Evolutionary conservation across 2,113 vertebrate genomes (phyloP).

Genomic region (Cacatua alba): DNA sequence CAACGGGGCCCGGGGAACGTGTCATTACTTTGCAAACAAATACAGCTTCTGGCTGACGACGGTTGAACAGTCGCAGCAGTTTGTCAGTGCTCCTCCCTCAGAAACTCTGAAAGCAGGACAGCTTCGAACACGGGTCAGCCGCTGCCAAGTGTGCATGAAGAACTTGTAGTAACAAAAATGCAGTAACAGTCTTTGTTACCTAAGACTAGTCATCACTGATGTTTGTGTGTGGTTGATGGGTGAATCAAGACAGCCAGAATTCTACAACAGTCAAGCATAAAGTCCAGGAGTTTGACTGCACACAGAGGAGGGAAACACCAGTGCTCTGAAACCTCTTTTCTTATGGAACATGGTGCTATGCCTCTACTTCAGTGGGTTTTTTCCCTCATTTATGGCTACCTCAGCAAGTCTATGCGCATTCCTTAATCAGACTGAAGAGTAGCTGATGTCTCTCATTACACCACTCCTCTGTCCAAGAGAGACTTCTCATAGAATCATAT

Average conservation of each 20-base stretch:
- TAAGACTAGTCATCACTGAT: neutral
- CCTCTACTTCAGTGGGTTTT: conserved; percentile 18
- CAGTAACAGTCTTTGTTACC: neutral
- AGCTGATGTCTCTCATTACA: neutral
- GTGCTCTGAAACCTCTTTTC: neutral
- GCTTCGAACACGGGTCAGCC: conserved; percentile 86
- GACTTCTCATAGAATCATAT: too few species aligned
- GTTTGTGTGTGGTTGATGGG: neutral
- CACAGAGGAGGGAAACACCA: neutral
- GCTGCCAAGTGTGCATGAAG: conserved; percentile 98
- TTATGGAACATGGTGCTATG: conserved; percentile 79
- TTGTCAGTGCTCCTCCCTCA: conserved; percentile 70
- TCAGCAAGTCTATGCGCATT: conserved; percentile 70
- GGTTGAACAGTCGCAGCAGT: conserved; percentile 81
- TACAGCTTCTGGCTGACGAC: conserved; percentile 97
- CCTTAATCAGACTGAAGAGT: neutral
- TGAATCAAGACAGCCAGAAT: neutral
- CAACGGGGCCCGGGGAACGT: conserved; percentile 88
- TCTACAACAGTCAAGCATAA: neutral
- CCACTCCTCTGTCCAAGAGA: neutral
- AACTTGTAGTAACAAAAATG: conserved; percentile 76
- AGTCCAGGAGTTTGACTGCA: neutral
- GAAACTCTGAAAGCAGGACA: conserved; percentile 89
- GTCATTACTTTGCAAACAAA: conserved; percentile 96
- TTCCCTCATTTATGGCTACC: conserved; percentile 80